These are phyloP conservation scores for Zingel zingel DNA, from an alignment of 2,113 vertebrate species.

Conservation along the genomic window DNA sequence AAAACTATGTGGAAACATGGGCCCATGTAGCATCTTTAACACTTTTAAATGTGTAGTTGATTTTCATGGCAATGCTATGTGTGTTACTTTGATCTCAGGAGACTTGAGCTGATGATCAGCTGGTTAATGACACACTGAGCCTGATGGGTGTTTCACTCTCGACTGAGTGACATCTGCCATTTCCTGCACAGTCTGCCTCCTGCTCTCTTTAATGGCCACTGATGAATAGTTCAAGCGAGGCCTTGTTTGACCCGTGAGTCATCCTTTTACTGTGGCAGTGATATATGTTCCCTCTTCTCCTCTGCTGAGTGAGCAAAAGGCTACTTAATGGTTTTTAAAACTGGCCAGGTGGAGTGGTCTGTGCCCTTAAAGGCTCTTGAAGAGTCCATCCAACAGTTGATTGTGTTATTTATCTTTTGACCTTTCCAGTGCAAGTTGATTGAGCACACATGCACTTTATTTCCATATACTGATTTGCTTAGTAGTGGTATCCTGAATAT, in stretches of 20 bases:
- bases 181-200: background rate
- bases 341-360: constrained; percentile 46
- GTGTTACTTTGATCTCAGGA: background rate
- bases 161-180: constrained; percentile 29
- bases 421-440: constrained; percentile 33
- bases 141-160: background rate
- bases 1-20: background rate
- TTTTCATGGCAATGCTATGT: background rate
- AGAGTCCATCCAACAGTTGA: constrained; percentile 34
- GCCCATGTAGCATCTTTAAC: background rate
- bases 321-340: constrained; percentile 65
- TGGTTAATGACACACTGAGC: constrained; percentile 1
- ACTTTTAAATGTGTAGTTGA: constrained; percentile 14
- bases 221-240: constrained; percentile 49
- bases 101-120: background rate
- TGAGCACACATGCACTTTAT: constrained; percentile 21
- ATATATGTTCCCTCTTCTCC: constrained; percentile 62
- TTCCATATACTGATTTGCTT: constrained; percentile 12
- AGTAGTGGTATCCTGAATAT: constrained; percentile 16
- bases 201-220: constrained; percentile 37
- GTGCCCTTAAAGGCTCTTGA: constrained; percentile 33
- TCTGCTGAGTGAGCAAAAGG: constrained; percentile 69
- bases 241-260: constrained; percentile 60
- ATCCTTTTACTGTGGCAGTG: constrained; percentile 50
- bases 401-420: constrained; percentile 46